These are phyloP conservation scores for Anoplophora glabripennis DNA, from an alignment of 1,140 invertebrate genomes.

Conservation along the genomic window DNA sequence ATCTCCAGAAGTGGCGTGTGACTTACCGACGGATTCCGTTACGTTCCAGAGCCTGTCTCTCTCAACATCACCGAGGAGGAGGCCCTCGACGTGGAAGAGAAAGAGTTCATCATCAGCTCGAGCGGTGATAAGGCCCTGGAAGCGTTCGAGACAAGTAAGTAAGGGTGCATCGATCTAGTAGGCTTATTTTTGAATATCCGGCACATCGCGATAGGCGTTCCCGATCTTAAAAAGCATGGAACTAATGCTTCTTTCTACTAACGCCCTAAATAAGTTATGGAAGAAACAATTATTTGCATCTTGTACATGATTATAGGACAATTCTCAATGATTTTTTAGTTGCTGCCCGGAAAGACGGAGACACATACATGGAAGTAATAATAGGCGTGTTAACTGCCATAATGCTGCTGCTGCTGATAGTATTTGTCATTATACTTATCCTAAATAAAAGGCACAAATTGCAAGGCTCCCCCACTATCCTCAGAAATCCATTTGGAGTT, in stretches of 20 bases:
- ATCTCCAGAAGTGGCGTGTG: too few species aligned
- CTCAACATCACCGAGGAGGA: slow-evolving; percentile 64
- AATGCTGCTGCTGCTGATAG: slow-evolving; percentile 63
- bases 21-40: neutral
- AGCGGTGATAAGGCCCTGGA: slow-evolving; percentile 56
- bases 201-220: neutral
- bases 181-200: neutral
- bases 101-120: slow-evolving; percentile 55
- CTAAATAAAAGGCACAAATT: slow-evolving; percentile 65
- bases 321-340: slow-evolving; percentile 49
- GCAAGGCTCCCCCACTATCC: slow-evolving; percentile 60
- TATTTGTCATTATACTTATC: slow-evolving; percentile 66
- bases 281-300: too few species aligned
- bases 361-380: slow-evolving; percentile 67
- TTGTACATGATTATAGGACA: too few species aligned
- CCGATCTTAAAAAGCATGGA: neutral
- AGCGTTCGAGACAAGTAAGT: slow-evolving; percentile 59
- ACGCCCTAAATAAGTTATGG: too few species aligned
- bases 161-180: neutral
- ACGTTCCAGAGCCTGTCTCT: slow-evolving; percentile 50
- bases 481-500: slow-evolving; percentile 65
- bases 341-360: slow-evolving; percentile 58
- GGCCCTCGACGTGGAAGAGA: slow-evolving; percentile 52
- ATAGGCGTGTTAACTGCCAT: slow-evolving; percentile 72
- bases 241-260: too few species aligned